Evolutionary conservation across 2,888 invertebrate species (phyloP), one percentile per base, ranked within the genome.

Genomic region (Amiota minor): DNA sequence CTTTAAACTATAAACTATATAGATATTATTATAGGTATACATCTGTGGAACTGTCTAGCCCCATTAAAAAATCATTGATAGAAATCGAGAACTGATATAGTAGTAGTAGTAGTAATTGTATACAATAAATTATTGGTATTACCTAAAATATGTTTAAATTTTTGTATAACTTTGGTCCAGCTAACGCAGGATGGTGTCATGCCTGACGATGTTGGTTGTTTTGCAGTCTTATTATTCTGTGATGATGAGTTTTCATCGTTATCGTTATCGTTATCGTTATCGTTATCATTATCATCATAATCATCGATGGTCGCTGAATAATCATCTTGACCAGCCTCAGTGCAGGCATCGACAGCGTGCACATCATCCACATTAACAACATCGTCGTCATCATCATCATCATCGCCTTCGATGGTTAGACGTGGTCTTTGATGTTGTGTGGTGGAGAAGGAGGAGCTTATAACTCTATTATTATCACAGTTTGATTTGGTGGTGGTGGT

Each of bases 81-180:
- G 10, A 16, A 56, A 18, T 56, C n/a, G 14, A 56, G 16, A 1
- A 67, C 20, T 67, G 6, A 50, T 67, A 18, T 64, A 1, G 45
- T 11, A 71, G n/a, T n/a, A n/a, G n/a, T n/a, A n/a, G n/a, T n/a
- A n/a, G n/a, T n/a, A n/a, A n/a, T n/a, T n/a, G n/a, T n/a, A n/a
- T n/a, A n/a, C n/a, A n/a, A n/a, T 23, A 23, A 23, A 23, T 35
- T 35, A 35, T 35, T 35, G 35, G 67, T 75, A 75, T 87, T 87
- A 88, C 86, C 87, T 85, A 87, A 74, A 46, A 88, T 88, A 71
- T 84, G 82, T 79, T 86, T 88, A 75, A 88, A 88, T 73, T 86
- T 88, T 76, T 88, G 86, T 77, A 88, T 78, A 72, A 88, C 86
- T 84, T 88, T 88, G 65, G 86, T 88, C 89, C 89, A 90, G 81